Base-by-base conservation (phyloP, 2,113 vertebrate genomes). In the Chaetops frenatus region DNA sequence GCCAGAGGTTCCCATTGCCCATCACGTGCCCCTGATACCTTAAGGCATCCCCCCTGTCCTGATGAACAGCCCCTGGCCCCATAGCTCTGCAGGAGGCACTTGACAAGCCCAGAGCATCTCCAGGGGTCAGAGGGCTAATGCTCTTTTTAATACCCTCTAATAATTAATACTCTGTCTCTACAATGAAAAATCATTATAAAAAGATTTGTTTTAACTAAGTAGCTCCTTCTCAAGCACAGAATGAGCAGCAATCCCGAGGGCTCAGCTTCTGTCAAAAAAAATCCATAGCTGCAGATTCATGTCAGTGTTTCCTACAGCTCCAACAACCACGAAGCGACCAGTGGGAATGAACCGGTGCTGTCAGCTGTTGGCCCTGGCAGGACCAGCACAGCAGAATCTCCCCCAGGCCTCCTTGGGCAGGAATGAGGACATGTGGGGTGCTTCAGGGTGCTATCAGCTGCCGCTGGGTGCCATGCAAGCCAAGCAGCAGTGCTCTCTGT, bases 161-260 rank as follows among this genome's bases (percentile, higher is more conserved):
- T 94, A 94, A 97, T 94, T 96, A 95, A 96, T 93, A 96, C n/a
- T 64, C 86, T 73, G 69, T 90, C 67, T 81, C 95, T 92, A 62
- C 93, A 96, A 93, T 80, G 91, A 86, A 84, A 95, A 82, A 84
- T 94, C 87, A 56, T 95, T 95, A 70, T 79, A 84, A 91, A 89
- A 96, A 95, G 81, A 96, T 92, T 92, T 70, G 66, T 69, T 81
- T 27, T 84, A 89, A 92, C 84, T 38, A 61, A 91, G 82, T 72
- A 74, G 80, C 79, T 97, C 54, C 76, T 86, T 78, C 64, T 85
- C 19, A 6, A 89, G 38, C 88, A 78, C 20, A 21, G 56, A 88
- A 86, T 83, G 80, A 97, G 65, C 70, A 95, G 84, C 90, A 86
- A 25, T 88, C 90, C 95, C 66, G 2, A 77, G 81, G 86, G 90